Conservation (phyloP, 2,888 invertebrate genomes). For the Pogonocherus hispidulus region DNA sequence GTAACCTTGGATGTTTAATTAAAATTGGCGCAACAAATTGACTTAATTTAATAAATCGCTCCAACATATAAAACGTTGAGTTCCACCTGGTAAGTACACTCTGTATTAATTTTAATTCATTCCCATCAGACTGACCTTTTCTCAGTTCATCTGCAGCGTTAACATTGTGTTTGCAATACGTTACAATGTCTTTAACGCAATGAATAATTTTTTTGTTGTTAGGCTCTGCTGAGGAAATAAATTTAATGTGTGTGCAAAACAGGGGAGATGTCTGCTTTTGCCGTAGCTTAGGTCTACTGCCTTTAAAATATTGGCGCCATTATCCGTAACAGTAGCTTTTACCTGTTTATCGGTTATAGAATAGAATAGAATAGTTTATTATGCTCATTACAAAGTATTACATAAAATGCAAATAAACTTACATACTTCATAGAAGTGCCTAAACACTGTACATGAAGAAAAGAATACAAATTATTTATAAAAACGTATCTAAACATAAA, state of each 20-base stretch:
- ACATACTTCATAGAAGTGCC: too few relatives aligned
- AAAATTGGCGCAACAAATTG: neutral
- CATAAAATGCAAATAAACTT: too few relatives aligned
- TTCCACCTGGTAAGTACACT: conserved; percentile 55
- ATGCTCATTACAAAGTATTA: too few relatives aligned
- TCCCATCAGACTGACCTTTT: conserved; percentile 47
- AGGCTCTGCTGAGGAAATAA: conserved; percentile 13
- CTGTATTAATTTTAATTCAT: conserved; percentile 50
- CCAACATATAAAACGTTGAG: conserved; percentile 53
- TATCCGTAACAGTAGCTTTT: neutral
- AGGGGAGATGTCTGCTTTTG: conserved; percentile 24
- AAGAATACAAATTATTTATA: too few relatives aligned
- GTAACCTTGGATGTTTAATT: neutral
- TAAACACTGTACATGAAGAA: too few relatives aligned
- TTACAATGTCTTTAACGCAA: conserved; percentile 49
- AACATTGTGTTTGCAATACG: conserved; percentile 52
- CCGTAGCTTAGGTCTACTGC: conserved; percentile 3
- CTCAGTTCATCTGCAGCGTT: conserved; percentile 50
- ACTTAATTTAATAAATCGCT: conserved; percentile 9
- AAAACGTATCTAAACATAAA: too few relatives aligned
- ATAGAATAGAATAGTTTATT: too few relatives aligned
- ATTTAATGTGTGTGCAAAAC: conserved; percentile 22
- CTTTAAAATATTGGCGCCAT: conserved; percentile 2
- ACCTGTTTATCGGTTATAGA: neutral
- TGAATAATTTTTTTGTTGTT: conserved; percentile 23